These are phyloP conservation scores for Clivina fossor DNA, from an alignment of 2,888 invertebrate species.

Conservation along the genomic window DNA sequence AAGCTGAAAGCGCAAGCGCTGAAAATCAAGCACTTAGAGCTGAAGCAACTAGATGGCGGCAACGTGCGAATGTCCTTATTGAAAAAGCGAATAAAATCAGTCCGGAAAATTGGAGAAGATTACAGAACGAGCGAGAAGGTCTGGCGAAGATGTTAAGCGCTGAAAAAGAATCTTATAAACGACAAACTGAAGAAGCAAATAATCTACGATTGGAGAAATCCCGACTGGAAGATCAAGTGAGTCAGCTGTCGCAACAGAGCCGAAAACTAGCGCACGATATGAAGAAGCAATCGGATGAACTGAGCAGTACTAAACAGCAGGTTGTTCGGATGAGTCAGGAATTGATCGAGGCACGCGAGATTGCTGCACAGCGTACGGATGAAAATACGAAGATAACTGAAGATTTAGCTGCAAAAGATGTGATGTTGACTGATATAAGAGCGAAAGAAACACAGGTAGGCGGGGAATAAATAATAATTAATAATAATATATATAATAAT, in stretches of 20 bases:
- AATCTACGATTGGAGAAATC: constrained; percentile 64
- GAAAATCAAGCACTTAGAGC: constrained; percentile 78
- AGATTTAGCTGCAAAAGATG: constrained; percentile 68
- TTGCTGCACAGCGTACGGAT: constrained; percentile 60
- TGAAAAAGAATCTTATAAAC: constrained; percentile 72
- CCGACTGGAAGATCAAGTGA: constrained; percentile 70
- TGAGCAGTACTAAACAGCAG: constrained; percentile 60
- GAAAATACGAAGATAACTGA: constrained; percentile 65
- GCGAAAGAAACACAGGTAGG: constrained; percentile 53
- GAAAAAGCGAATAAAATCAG: constrained; percentile 89
- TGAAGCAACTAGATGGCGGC: constrained; percentile 84
- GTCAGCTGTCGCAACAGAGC: constrained; percentile 61
- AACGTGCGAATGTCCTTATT: constrained; percentile 81
- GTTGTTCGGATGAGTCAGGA: constrained; percentile 63
- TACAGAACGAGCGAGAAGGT: constrained; percentile 80
- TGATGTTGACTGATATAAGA: constrained; percentile 61
- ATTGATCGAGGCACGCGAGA: constrained; percentile 64
- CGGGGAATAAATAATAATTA: too few relatives aligned
- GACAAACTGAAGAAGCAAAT: constrained; percentile 67
- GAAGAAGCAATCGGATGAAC: constrained; percentile 65
- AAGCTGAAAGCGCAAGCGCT: constrained; percentile 69
- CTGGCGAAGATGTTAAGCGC: constrained; percentile 75
- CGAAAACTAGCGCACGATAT: constrained; percentile 64
- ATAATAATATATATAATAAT: too few relatives aligned
- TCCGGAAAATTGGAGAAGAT: constrained; percentile 88